phyloP scores from a whole-genome alignment of 2,888 invertebrate species.

The Cerastoderma edule region DNA sequence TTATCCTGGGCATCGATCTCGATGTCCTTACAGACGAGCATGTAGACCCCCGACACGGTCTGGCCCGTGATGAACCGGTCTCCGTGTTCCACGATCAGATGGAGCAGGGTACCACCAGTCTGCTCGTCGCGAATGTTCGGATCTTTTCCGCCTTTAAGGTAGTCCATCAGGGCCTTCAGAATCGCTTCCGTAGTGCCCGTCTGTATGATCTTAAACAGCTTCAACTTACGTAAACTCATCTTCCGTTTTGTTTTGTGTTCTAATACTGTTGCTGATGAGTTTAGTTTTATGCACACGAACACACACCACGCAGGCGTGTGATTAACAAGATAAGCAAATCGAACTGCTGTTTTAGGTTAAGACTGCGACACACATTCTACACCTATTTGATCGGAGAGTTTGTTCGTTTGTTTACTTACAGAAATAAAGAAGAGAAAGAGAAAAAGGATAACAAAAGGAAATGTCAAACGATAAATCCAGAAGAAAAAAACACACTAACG shows the following conservation, averaged over 20 bases:
- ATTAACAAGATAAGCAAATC: no score
- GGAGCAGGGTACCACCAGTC: conserved; percentile 74
- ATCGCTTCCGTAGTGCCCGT: conserved; percentile 69
- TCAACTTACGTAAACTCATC: conserved; percentile 73
- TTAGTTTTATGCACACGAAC: no score
- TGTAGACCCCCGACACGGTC: conserved; percentile 75
- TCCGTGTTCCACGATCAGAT: conserved; percentile 72
- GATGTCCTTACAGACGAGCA: conserved; percentile 76
- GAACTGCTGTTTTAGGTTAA: no score
- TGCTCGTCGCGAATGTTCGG: conserved; percentile 72
- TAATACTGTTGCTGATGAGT: no score
- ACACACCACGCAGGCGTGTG: no score
- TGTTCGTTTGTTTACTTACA: no score
- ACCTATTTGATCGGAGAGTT: no score
- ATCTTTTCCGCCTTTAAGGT: conserved; percentile 73
- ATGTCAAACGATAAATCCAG: no score
- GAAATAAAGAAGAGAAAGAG: no score
- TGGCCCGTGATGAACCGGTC: conserved; percentile 73
- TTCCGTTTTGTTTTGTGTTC: conserved; percentile 1
- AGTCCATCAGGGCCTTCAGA: conserved; percentile 70
- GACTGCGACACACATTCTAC: no score
- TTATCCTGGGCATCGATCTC: conserved; percentile 76
- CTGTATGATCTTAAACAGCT: conserved; percentile 84
- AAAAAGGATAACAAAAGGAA: no score
- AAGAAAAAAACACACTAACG: no score